Conservation (phyloP, 2,113 vertebrate genomes). For the Neoarius graeffei region DNA sequence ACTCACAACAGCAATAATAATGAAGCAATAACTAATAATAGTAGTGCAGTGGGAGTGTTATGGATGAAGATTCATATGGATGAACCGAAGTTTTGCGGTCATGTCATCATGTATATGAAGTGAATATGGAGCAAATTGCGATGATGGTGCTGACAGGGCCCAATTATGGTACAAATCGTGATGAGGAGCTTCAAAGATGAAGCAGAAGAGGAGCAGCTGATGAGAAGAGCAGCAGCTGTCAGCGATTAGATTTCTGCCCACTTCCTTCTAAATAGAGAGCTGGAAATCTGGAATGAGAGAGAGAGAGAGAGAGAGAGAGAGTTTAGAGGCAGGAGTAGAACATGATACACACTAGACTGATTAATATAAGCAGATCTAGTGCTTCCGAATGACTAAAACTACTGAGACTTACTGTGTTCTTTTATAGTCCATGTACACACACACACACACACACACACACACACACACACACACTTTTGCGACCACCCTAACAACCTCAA, state of each 20-base stretch:
- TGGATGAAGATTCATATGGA: neutral
- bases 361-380: neutral
- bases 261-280: slow-evolving; percentile 15
- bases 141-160: slow-evolving; percentile 8
- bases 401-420: neutral
- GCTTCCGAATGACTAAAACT: neutral
- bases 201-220: slow-evolving; percentile 34
- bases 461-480: neutral
- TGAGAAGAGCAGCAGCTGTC: slow-evolving; percentile 32
- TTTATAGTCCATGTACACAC: neutral
- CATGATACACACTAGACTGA: neutral
- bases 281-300: neutral
- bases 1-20: neutral
- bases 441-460: neutral
- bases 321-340: neutral
- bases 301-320: neutral
- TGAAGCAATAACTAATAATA: neutral
- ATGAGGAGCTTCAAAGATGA: slow-evolving; percentile 58
- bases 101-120: neutral
- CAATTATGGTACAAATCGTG: neutral
- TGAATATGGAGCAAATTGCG: neutral
- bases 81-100: neutral
- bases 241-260: slow-evolving; percentile 11
- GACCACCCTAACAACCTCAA: slow-evolving; percentile 5
- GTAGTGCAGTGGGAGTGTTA: neutral